A percentile compares a stretch with the other conserved stretches of the same genome.
Conservation (phyloP, 2,113 vertebrate species). For the pig (Sus scrofa) region T2T-Sscrofa CM000824.6:164197001-164197500, state of each 20-base stretch:
- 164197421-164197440: no score
- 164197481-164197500: not conserved
- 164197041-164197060: no score
- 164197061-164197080: not conserved
- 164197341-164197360: conserved; percentile 6
- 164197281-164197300: conserved; percentile 36
- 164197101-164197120: conserved; percentile 8
- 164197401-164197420: no score
- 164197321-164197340: not conserved
- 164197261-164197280: not conserved
- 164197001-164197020: no score
- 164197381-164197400: not conserved
- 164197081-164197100: not conserved
- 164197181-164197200: not conserved
- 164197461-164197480: no score
- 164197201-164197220: not conserved
- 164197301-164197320: not conserved
- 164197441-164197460: no score
- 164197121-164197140: conserved; percentile 13
- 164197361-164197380: not conserved
- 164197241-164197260: conserved; percentile 14
- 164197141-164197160: conserved; percentile 13
- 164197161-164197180: conserved; percentile 10
- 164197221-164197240: not conserved
- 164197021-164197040: no score